Evolutionary conservation across 2,797 vertebrate species (phyloP), one percentile per base, ranked within the genome.

Genomic region (Bovichtus variegatus): DNA sequence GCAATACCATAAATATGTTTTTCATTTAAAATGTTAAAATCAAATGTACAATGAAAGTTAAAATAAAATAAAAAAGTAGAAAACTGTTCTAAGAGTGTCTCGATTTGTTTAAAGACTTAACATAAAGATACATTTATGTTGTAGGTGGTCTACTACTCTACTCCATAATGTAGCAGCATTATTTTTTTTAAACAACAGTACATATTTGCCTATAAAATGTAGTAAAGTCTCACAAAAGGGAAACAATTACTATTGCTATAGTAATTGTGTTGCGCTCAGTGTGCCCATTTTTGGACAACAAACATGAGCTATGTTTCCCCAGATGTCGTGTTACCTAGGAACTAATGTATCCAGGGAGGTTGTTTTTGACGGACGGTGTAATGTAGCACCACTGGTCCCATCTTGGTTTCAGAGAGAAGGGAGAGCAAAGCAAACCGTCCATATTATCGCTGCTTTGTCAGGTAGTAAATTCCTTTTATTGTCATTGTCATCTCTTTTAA

Each of bases 391-490:
- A 71, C 80, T 93, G 93, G 94, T 96, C 95, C 94, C 95, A 96
- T 95, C 95, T 95, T 95, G 92, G 87, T 93, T 94, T 87, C 92
- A 92, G 92, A 93, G 93, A 94, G 89, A 85, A 91, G 91, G 78
- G 90, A 91, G 90, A 91, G 92, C 86, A 83, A 83, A 86, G 89
- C 74, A 63, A 88, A 88, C 89, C 94, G 94, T 96, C 94, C 94
- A 95, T 95, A 95, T 95, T 96, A 94, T 89, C 92, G 94, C 95
- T 95, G 96, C 94, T 93, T 93, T 94, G 95, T 94, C 95, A 95
- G 96, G 96, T 96, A 96, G 55, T 78, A 78, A 76, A 84, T 68
- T 60, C 18, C 51, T 57, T 78, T 83, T 89, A 77, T 76, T 82
- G 25, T 23, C 46, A 21, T 74, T 91, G 91, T 91, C 91, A 93